phyloP scores from a whole-genome alignment of 2,888 invertebrate species.

The Chrysolina oricalcia region DNA sequence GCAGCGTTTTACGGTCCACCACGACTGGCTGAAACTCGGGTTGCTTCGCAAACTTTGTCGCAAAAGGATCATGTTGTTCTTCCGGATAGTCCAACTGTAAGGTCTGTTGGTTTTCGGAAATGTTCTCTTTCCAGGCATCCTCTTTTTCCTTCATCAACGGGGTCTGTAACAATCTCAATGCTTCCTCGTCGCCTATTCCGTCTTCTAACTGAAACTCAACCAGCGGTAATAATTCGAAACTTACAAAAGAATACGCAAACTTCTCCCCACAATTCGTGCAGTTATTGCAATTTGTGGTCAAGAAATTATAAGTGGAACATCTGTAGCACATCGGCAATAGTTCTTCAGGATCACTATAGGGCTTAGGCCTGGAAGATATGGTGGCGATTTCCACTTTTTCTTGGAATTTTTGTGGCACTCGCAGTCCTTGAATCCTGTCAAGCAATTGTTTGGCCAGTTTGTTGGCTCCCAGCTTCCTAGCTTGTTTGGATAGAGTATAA shows the following conservation, averaged over 20 bases:
- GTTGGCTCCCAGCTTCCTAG: constrained; percentile 90
- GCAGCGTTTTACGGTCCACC: constrained; percentile 80
- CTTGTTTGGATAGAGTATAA: constrained; percentile 94
- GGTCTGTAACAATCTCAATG: constrained; percentile 85
- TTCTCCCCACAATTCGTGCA: constrained; percentile 93
- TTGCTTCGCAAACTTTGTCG: constrained; percentile 72
- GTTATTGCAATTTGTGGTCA: constrained; percentile 79
- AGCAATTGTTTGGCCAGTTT: constrained; percentile 92
- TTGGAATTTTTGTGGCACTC: constrained; percentile 87
- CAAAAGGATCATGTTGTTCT: constrained; percentile 80
- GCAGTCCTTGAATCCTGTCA: constrained; percentile 87
- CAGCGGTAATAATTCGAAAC: constrained; percentile 95
- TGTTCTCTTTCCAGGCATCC: constrained; percentile 71
- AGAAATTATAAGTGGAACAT: constrained; percentile 94
- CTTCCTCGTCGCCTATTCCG: constrained; percentile 89
- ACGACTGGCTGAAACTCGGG: constrained; percentile 71
- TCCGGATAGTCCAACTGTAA: constrained; percentile 73
- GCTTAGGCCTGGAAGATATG: constrained; percentile 80
- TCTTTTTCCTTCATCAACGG: constrained; percentile 73
- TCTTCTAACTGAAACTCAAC: constrained; percentile 94
- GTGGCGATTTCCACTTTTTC: constrained; percentile 79
- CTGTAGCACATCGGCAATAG: constrained; percentile 95
- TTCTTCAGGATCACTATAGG: constrained; percentile 93
- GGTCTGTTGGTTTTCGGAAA: constrained; percentile 75
- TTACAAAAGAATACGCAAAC: constrained; percentile 92